Base-by-base conservation (phyloP, 2,888 invertebrate species). In the Agrotis puta region DNA sequence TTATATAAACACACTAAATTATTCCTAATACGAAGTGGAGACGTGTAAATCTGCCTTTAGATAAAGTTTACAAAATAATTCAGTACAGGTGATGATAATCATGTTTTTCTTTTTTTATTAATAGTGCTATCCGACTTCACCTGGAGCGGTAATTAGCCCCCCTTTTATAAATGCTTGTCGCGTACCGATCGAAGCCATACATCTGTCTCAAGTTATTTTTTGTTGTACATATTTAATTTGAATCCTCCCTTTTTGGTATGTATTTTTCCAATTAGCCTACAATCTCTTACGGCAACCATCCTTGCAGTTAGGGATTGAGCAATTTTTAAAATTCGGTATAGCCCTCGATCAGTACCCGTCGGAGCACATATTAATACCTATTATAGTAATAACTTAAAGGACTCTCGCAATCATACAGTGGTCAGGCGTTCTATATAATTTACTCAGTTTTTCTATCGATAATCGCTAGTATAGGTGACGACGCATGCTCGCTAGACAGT, bases 41-140 rank as follows among this genome's bases (percentile, higher is more conserved):
- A 77, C 54, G 63, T 64, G 24, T 81, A 77, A 77, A 81, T 77
- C 70, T 69, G 77, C 47, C 48, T 54, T 22, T 61, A 47, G 24
- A 64, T 61, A 64, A 61, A 51, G 51, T 56, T 81, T 54, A 47
- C 63, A 61, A 66, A 65, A 47, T 63, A 63, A 62, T 58, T 24
- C 58, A 75, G 63, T 59, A 54, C 77, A 64, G 70, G 63, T 77
- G 63, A 76, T 47, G 76, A 77, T 77, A 77, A 77, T 81, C 53
- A 51, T 77, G 70, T 81, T 81, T 72, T 77, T 81, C 81, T 69
- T 67, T 75, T 77, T 77, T 81, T 57, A 70, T 77, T 45, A 61
- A 77, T 81, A 81, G 77, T 77, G 77, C 77, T 77, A 81, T 77
- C 78, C 77, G 77, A 81, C 77, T 81, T 81, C 77, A 77, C 82